Conservation (phyloP, 2,113 vertebrate species). For the Psephotus haematonotus region DNA sequence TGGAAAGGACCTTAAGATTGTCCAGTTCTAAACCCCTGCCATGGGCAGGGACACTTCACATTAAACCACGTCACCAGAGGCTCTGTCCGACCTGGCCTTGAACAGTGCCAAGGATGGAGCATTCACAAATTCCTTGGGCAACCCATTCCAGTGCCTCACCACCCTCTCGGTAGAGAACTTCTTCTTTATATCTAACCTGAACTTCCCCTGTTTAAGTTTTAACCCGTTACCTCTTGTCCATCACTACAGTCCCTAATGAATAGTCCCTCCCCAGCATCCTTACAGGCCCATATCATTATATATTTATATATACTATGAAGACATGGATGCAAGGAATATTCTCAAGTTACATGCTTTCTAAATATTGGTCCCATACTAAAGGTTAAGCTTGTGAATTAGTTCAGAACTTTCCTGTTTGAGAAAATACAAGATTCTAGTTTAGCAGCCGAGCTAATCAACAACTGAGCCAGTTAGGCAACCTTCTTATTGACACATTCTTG, state of each 20-base stretch:
- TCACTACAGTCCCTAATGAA: neutral
- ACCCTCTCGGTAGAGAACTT: neutral
- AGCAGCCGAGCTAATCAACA: neutral
- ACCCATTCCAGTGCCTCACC: neutral
- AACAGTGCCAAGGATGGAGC: neutral
- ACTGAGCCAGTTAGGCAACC: neutral
- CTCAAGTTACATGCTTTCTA: neutral
- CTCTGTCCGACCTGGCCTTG: neutral
- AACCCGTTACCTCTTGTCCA: neutral
- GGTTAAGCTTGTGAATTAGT: neutral
- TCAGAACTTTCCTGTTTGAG: neutral
- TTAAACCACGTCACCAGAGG: neutral
- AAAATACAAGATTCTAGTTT: neutral
- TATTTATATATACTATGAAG: neutral
- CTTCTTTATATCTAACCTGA: neutral
- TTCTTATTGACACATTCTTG: rapidly evolving
- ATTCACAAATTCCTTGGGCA: neutral
- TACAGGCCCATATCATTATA: neutral
- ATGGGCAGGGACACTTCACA: neutral
- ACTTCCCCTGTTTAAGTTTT: neutral
- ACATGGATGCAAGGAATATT: neutral
- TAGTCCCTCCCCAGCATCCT: neutral
- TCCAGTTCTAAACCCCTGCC: neutral
- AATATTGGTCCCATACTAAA: neutral
- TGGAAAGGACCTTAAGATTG: neutral